Conservation (phyloP, 2,888 invertebrate genomes). For the Harpagoxenus sublaevis region DNA sequence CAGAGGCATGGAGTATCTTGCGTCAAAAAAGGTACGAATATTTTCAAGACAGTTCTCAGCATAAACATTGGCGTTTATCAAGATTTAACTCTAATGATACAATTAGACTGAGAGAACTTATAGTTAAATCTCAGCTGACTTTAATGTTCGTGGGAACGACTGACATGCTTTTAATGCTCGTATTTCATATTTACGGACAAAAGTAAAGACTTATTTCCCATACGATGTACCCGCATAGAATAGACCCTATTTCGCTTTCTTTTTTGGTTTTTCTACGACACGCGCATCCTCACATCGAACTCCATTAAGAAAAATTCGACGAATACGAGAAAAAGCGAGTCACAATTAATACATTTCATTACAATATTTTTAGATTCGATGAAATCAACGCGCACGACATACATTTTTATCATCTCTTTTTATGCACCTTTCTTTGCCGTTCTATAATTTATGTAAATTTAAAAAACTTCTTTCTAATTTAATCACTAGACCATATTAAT, state of each 20-base stretch:
- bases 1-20: conserved; percentile 94
- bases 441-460: background rate
- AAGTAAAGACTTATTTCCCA: background rate
- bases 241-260: background rate
- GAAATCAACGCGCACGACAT: background rate
- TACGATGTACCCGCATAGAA: background rate
- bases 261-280: background rate
- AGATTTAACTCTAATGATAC: background rate
- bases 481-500: background rate
- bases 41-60: background rate
- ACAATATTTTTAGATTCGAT: background rate
- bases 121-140: conserved; percentile 5
- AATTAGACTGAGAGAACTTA: background rate
- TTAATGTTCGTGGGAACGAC: background rate
- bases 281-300: background rate
- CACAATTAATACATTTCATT: conserved; percentile 2
- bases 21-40: conserved; percentile 90
- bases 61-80: background rate
- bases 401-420: background rate
- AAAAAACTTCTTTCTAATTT: background rate
- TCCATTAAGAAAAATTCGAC: background rate
- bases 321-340: conserved; percentile 4
- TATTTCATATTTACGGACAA: background rate
- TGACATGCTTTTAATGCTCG: background rate
- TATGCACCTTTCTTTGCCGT: background rate